Base-by-base conservation (phyloP, 2,113 vertebrate species). In the Ciconia stormi region DNA sequence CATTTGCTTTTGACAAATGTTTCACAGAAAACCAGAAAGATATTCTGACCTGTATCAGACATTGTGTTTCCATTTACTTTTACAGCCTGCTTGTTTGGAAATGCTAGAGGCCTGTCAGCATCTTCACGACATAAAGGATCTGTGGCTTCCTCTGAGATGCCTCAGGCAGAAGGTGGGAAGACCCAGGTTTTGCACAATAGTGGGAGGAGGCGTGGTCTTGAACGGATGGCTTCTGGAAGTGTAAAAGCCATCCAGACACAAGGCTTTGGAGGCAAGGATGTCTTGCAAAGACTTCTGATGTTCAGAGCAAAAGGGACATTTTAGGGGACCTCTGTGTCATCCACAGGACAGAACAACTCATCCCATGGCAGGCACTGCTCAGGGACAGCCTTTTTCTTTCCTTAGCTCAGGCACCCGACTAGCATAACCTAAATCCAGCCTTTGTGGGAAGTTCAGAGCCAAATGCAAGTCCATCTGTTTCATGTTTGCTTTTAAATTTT, bases 391-490 rank as follows among this genome's bases (percentile, higher is more conserved):
- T 50, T 67, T 58, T 8, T 69, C 7, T 44, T 61, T 66, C 58
- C 19, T 3, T 30, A 16, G 27, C 40, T 21, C 4, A 5, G 16
- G 4, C 3, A 1, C 8, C 16, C 4, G 0, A 20, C 27, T 8
- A 26, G 14, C 7, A 8, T 27, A 66, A 56, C 36, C 17, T 58
- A 71, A 71, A 67, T 6, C 16, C 13, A 82, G 9, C 3, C 6
- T 58, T 47, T 47, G 14, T 76, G 34, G 26, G 9, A 72, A 61
- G 16, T 56, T 63, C 34, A 72, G 17, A 65, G 20, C 5, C 20
- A 71, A 71, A 40, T 14, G 11, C 16, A 76, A 36, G 23, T 26
- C 10, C 14, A 29, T 26, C 26, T 65, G 4, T 15, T 87, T 73
- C 40, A 40, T 4, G 7, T 29, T n/a, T n/a, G 3, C 5, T 53